phyloP scores from a whole-genome alignment of 2,888 invertebrate species.

The Schizaphis graminum region DNA sequence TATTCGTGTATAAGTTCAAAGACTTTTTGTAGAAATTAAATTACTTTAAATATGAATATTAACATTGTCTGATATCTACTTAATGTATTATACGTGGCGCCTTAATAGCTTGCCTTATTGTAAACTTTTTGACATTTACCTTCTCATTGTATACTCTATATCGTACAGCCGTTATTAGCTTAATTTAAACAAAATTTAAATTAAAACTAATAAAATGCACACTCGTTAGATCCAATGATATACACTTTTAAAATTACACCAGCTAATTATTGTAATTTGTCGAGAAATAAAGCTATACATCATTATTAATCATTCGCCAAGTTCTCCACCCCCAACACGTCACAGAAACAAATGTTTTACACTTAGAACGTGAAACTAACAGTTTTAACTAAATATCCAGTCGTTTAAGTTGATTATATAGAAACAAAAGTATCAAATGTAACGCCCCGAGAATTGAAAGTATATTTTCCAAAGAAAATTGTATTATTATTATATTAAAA shows the following conservation, averaged over 20 bases:
- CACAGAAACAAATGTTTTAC: neutral
- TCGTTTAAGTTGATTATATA: conserved; percentile 11
- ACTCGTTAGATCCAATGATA: neutral
- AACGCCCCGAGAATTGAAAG: neutral
- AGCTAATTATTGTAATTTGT: neutral
- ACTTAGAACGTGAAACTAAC: neutral
- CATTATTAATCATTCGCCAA: neutral
- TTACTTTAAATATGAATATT: neutral
- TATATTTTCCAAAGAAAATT: neutral
- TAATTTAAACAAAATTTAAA: neutral
- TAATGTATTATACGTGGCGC: neutral
- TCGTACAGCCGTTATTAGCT: too few relatives aligned
- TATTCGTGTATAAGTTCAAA: neutral
- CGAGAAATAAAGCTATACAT: neutral
- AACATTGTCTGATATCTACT: neutral
- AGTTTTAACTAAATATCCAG: conserved; percentile 6
- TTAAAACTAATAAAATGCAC: neutral
- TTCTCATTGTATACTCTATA: neutral
- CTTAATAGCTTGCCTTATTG: neutral
- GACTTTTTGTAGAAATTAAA: neutral
- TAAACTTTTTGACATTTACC: neutral
- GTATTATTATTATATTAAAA: conserved; percentile 10
- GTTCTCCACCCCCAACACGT: neutral
- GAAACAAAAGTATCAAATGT: neutral
- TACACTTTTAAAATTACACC: neutral